Base-by-base conservation (phyloP, 2,113 vertebrate genomes). In the Albula glossodonta region DNA sequence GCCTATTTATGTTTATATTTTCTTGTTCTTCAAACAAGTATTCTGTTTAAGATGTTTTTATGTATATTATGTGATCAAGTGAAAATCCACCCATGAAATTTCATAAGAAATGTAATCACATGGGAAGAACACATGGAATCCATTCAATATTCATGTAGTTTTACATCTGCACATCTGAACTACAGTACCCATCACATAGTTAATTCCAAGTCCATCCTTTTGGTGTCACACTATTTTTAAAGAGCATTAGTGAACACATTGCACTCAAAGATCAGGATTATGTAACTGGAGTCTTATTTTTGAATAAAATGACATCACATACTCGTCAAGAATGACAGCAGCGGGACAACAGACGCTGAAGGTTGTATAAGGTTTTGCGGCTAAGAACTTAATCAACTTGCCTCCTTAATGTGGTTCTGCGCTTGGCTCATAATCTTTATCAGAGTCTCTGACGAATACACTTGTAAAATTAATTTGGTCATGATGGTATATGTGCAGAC, bases 371-470 rank as follows among this genome's bases (percentile, higher is more conserved):
- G 80, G 80, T 56, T 81, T 56, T 52, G 2, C 7, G 22, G 80
- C 22, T 81, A 52, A 81, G 80, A 52, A 81, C 80, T 81, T 81
- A 81, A 81, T 81, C 80, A 81, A 81, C 80, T 81, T 81, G 80
- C 51, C 80, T 81, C 80, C 51, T 81, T 25, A 81, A 53, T 81
- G 51, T 56, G 51, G 80, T 81, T 81, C 51, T 31, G 22, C 11
- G 80, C 80, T 56, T 81, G 51, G 80, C 80, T 53, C 51, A n/a
- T 81, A 81, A 81, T 81, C 22, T 81, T 56, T 80, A 7, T 80
- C 78, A 49, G 78, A 13, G 31, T 41, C 78, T 80, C 78, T 81
- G 50, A 81, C 80, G 52, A 81, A 81, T 51, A 19, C 50, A 51
- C 19, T 81, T 25, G 51, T 80, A 80, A 51, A 80, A n/a, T 81